Percentiles rank a stretch among this genome's conserved stretches.
Evolutionary conservation across 2,888 invertebrate genomes (phyloP).

Genomic region (Ptilodon capucinus): DNA sequence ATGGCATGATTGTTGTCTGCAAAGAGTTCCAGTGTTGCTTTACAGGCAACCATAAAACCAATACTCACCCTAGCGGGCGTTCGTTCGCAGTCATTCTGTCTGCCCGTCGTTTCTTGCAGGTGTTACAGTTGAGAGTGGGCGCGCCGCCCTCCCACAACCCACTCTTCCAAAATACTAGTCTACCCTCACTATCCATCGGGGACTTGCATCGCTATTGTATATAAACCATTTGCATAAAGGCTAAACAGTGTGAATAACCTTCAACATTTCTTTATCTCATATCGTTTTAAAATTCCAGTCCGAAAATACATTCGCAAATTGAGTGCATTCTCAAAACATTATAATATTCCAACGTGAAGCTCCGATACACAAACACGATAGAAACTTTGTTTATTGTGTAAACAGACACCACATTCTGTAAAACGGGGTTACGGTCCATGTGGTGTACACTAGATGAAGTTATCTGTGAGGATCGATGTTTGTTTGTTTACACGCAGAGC

Average conservation of each 20-base stretch:
- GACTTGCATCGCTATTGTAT: slow-evolving; percentile 36
- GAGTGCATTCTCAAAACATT: slow-evolving; percentile 34
- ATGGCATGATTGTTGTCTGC: background rate
- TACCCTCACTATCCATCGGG: slow-evolving; percentile 74
- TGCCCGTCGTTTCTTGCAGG: slow-evolving; percentile 73
- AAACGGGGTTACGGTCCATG: slow-evolving; percentile 50
- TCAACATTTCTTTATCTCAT: background rate
- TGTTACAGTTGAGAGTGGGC: slow-evolving; percentile 70
- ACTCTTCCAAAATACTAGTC: slow-evolving; percentile 74
- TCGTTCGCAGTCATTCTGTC: slow-evolving; percentile 72
- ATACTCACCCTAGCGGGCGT: slow-evolving; percentile 67
- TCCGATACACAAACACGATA: slow-evolving; percentile 40
- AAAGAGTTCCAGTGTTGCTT: background rate
- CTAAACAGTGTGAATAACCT: background rate
- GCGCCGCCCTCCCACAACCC: slow-evolving; percentile 74
- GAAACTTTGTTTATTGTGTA: slow-evolving; percentile 47
- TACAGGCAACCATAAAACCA: slow-evolving; percentile 4
- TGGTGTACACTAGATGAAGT: slow-evolving; percentile 43
- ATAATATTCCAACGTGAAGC: slow-evolving; percentile 30
- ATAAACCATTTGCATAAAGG: slow-evolving; percentile 9
- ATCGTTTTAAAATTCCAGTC: slow-evolving; percentile 3
- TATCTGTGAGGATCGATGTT: slow-evolving; percentile 37
- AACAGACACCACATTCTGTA: slow-evolving; percentile 46
- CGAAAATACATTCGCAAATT: slow-evolving; percentile 11
- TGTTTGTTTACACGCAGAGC: slow-evolving; percentile 30